These are phyloP conservation scores for Alviniconcha strummeri DNA, from an alignment of 2,888 invertebrate genomes.

Conservation along the genomic window DNA sequence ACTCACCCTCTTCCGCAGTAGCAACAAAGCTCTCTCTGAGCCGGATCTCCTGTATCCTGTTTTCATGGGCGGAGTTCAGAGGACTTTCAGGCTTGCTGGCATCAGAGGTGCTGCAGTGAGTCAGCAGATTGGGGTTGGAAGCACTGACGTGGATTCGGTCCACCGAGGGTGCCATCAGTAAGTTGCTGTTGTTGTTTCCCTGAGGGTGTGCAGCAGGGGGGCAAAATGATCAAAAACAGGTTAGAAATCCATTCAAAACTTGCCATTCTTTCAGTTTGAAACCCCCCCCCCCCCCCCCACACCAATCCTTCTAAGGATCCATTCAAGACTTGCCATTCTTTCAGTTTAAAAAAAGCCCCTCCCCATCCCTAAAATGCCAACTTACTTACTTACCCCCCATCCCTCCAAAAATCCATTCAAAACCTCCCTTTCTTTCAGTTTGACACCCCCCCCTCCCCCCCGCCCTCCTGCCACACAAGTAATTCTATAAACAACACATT, in stretches of 20 bases:
- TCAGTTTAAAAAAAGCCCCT: too few species aligned
- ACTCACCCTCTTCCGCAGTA: conserved; percentile 81
- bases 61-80: conserved; percentile 42
- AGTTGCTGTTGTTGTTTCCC: conserved; percentile 21
- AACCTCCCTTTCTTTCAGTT: too few species aligned
- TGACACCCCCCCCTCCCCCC: too few species aligned
- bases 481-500: too few species aligned
- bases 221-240: neutral
- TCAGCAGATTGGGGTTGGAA: conserved; percentile 72
- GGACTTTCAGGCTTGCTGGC: conserved; percentile 46
- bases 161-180: conserved; percentile 37
- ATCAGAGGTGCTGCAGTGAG: conserved; percentile 41
- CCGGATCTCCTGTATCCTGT: conserved; percentile 70
- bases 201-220: neutral
- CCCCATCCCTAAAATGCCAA: too few species aligned
- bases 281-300: neutral
- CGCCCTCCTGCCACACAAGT: too few species aligned
- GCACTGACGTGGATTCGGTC: conserved; percentile 66
- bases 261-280: neutral
- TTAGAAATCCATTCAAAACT: too few species aligned
- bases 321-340: too few species aligned
- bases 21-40: conserved; percentile 82
- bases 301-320: too few species aligned
- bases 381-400: too few species aligned
- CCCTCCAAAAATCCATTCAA: too few species aligned